These are phyloP conservation scores for Agelas oroides DNA, from an alignment of 37 sponge, comb jelly and placozoan species.

Conservation along the genomic window DNA sequence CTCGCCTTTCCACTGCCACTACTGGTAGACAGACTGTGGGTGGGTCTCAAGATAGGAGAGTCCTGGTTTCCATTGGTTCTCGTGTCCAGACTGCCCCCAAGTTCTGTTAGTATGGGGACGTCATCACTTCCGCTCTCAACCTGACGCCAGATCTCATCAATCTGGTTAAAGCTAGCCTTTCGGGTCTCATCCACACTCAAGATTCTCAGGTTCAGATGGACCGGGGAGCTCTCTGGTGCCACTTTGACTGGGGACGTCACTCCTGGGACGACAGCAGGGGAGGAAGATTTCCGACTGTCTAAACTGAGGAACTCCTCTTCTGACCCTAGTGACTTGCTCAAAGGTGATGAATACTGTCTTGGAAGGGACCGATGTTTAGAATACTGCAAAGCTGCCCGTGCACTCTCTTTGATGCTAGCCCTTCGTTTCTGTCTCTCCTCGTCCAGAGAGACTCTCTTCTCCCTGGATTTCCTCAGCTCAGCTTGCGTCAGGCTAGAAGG, in stretches of 20 bases:
- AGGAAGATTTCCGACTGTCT: background rate
- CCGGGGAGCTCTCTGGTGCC: background rate
- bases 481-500: background rate
- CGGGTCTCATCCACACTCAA: slow-evolving; percentile 44
- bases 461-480: background rate
- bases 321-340: slow-evolving; percentile 11
- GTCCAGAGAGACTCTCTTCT: slow-evolving; percentile 19
- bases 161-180: slow-evolving; percentile 35
- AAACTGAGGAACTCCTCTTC: slow-evolving; percentile 19
- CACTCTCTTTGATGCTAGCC: slow-evolving; percentile 24
- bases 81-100: too few relatives aligned
- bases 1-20: too few relatives aligned
- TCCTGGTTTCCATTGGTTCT: too few relatives aligned
- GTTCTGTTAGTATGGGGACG: too few relatives aligned
- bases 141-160: slow-evolving; percentile 57
- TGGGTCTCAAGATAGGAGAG: too few relatives aligned
- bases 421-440: slow-evolving; percentile 12
- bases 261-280: background rate
- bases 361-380: slow-evolving; percentile 25
- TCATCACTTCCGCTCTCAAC: slow-evolving; percentile 31
- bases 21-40: too few relatives aligned
- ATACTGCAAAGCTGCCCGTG: slow-evolving; percentile 19
- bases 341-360: slow-evolving; percentile 6
- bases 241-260: background rate
- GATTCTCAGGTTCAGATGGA: slow-evolving; percentile 25